phyloP scores from a whole-genome alignment of 2,113 vertebrate genomes.

The Petroica traversi region DNA sequence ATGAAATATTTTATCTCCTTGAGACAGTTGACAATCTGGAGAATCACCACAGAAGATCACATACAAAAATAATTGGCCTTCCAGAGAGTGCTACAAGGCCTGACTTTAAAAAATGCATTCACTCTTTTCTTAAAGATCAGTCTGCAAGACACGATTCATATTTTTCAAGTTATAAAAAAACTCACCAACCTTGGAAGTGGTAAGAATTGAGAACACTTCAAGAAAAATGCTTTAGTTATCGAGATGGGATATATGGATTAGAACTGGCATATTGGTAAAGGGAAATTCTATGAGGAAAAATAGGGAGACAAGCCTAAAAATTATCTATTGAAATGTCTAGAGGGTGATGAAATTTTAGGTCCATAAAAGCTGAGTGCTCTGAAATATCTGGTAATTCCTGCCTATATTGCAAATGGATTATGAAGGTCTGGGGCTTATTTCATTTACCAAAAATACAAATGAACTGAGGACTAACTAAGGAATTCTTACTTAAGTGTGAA shows the following conservation, averaged over 20 bases:
- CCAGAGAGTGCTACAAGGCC: neutral
- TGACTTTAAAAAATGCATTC: constrained; percentile 1
- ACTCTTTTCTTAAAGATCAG: neutral
- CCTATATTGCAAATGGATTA: neutral
- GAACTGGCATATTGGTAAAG: neutral
- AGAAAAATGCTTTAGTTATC: neutral
- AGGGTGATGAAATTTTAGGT: neutral
- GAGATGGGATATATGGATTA: neutral
- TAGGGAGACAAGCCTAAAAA: neutral
- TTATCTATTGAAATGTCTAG: neutral
- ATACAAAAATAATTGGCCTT: constrained; percentile 26
- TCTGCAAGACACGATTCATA: neutral
- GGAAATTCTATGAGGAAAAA: neutral
- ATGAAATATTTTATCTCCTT: constrained; percentile 15
- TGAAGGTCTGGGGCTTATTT: neutral
- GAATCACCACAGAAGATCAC: neutral
- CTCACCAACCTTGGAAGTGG: neutral
- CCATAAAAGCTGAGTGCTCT: neutral
- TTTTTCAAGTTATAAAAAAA: neutral
- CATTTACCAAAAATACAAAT: neutral
- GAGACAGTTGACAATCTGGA: neutral
- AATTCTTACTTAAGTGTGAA: neutral
- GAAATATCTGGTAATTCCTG: neutral
- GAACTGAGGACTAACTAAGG: neutral
- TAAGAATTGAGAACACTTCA: neutral